phyloP scores from a whole-genome alignment of 2,113 vertebrate genomes.

The Dendropsophus ebraccatus region DNA sequence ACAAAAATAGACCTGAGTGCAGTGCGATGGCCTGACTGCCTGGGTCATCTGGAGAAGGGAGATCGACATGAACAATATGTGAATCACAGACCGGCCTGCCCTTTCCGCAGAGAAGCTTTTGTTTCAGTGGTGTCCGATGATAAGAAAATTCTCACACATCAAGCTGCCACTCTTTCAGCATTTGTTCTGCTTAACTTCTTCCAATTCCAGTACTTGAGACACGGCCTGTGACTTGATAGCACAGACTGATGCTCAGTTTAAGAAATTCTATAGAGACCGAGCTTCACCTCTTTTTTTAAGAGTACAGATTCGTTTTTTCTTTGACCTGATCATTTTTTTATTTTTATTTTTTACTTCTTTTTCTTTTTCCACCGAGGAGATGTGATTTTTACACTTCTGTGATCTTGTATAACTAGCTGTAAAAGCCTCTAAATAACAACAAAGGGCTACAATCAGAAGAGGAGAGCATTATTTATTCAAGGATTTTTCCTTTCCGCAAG shows the following conservation, averaged over 20 bases:
- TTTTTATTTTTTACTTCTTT: background rate
- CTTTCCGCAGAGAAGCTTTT: constrained; percentile 47
- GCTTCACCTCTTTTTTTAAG: background rate
- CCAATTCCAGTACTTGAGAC: constrained; percentile 21
- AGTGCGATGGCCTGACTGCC: constrained; percentile 31
- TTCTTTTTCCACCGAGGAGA: background rate
- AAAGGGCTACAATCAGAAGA: background rate
- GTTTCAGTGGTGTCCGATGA: constrained; percentile 47
- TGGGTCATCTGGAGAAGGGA: constrained; percentile 40
- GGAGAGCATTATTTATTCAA: background rate
- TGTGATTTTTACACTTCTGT: constrained; percentile 2
- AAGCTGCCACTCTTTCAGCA: constrained; percentile 29
- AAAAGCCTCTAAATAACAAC: background rate
- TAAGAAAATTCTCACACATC: constrained; percentile 42
- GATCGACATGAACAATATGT: constrained; percentile 7
- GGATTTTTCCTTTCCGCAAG: background rate
- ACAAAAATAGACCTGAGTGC: constrained; percentile 48
- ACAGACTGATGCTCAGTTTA: background rate
- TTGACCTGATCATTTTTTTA: background rate
- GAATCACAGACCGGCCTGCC: constrained; percentile 39
- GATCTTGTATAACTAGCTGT: background rate
- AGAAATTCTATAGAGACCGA: background rate
- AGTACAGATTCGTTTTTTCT: background rate
- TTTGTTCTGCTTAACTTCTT: constrained; percentile 54
- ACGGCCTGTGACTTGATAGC: background rate